Percentiles rank a stretch among this genome's conserved stretches.
Conservation (phyloP, 2,113 vertebrate species). For the Eretmochelys imbricata region DNA sequence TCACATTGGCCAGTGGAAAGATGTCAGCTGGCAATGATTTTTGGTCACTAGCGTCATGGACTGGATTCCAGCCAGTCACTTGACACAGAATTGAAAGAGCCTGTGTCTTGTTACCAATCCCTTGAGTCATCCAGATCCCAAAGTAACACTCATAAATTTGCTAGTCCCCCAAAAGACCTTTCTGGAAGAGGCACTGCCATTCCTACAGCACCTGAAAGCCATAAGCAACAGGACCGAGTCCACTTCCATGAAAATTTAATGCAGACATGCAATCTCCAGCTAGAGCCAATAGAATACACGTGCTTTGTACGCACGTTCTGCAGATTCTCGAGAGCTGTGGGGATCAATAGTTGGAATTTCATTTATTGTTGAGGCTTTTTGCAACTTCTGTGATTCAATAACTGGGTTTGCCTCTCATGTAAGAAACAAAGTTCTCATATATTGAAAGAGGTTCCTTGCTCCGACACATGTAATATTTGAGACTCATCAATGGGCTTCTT, state of each 20-base stretch:
- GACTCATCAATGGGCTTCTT: conserved; percentile 12
- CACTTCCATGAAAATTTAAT: not conserved
- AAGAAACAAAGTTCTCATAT: conserved; percentile 2
- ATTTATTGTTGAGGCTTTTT: not conserved
- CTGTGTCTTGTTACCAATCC: too few relatives aligned
- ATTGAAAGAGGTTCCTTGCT: not conserved
- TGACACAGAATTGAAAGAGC: too few relatives aligned
- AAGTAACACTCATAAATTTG: too few relatives aligned
- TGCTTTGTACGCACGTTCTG: not conserved
- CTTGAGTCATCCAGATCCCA: too few relatives aligned
- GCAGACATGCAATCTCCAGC: not conserved
- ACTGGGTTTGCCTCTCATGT: not conserved
- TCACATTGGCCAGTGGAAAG: too few relatives aligned
- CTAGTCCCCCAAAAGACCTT: too few relatives aligned
- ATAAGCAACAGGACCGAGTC: not conserved
- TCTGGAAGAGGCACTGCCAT: not conserved
- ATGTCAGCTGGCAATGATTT: too few relatives aligned
- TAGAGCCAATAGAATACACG: not conserved
- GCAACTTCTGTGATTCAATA: not conserved
- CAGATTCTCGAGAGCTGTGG: not conserved
- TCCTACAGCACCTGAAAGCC: not conserved
- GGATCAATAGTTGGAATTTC: not conserved
- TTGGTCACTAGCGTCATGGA: too few relatives aligned
- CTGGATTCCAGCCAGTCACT: too few relatives aligned
- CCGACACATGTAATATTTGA: not conserved